These are phyloP conservation scores for Microdon myrmicae DNA, from an alignment of 2,888 invertebrate species.

Conservation along the genomic window DNA sequence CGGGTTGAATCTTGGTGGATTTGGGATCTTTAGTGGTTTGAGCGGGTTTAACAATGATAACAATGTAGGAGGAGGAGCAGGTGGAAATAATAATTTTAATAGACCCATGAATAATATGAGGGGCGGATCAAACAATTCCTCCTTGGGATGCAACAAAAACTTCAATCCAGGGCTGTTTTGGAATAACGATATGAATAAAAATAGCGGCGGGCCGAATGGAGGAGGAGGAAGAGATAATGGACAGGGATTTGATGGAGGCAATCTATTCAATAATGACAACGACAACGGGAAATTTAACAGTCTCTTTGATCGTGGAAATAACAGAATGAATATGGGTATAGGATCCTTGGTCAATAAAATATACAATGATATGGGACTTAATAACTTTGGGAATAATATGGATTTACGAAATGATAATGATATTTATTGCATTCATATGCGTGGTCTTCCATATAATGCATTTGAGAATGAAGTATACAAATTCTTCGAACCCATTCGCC, in stretches of 20 bases:
- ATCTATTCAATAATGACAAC: slow-evolving; percentile 56
- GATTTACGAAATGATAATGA: slow-evolving; percentile 57
- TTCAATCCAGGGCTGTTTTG: slow-evolving; percentile 30
- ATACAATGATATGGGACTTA: slow-evolving; percentile 14
- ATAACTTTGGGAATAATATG: slow-evolving; percentile 29
- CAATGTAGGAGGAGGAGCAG: slow-evolving; percentile 58
- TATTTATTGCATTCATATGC: slow-evolving; percentile 63
- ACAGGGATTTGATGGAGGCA: slow-evolving; percentile 36
- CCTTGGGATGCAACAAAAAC: slow-evolving; percentile 18
- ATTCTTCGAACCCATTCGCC: slow-evolving; percentile 91
- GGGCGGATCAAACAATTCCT: slow-evolving; percentile 14
- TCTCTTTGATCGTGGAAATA: slow-evolving; percentile 36
- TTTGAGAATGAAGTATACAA: slow-evolving; percentile 65
- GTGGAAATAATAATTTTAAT: slow-evolving; percentile 32
- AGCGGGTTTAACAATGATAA: slow-evolving; percentile 61
- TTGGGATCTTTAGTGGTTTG: slow-evolving; percentile 61
- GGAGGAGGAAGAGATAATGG: too few species aligned
- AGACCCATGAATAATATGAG: slow-evolving; percentile 16
- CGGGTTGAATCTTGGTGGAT: slow-evolving; percentile 59
- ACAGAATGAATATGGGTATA: slow-evolving; percentile 29
- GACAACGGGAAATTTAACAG: slow-evolving; percentile 51
- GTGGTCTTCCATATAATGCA: slow-evolving; percentile 65
- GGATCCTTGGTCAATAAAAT: slow-evolving; percentile 20
- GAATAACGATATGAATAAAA: slow-evolving; percentile 33
- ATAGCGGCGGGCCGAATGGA: slow-evolving; percentile 24